phyloP scores from a whole-genome alignment of 2,113 vertebrate genomes.

The Anser cygnoides region DNA sequence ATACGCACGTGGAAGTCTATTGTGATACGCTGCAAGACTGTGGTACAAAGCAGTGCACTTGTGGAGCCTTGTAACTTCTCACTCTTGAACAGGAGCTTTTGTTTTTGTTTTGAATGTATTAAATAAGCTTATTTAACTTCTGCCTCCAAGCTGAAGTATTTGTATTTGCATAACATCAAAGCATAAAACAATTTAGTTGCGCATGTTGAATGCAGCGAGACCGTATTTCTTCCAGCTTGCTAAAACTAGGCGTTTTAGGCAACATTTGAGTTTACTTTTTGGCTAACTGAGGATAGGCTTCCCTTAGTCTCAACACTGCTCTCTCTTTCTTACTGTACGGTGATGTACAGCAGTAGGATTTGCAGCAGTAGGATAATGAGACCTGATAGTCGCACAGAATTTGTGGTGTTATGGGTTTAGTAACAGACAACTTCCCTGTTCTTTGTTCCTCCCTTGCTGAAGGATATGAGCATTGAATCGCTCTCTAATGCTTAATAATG shows the following conservation, averaged over 20 bases:
- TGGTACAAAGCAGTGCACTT: not conserved
- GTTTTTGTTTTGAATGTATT: not conserved
- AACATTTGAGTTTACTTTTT: not conserved
- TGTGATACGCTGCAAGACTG: not conserved
- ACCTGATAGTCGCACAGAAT: not conserved
- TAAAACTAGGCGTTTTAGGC: not conserved
- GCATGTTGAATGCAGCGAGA: not conserved
- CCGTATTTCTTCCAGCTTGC: not conserved
- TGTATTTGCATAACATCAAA: slow-evolving; percentile 11
- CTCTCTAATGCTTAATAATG: not conserved
- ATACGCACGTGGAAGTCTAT: not conserved
- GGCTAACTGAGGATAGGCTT: not conserved
- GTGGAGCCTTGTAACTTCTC: not conserved
- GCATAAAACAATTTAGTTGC: not conserved
- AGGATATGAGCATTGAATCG: not conserved
- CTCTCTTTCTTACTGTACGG: not conserved
- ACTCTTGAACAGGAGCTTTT: not conserved
- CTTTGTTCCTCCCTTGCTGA: not conserved
- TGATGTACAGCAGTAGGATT: not conserved
- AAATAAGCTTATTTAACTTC: not conserved
- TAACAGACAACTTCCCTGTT: not conserved
- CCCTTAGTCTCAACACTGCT: not conserved
- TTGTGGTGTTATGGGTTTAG: not conserved
- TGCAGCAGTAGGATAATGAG: not conserved
- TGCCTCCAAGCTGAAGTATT: not conserved